Base-by-base conservation (phyloP, 2,888 invertebrate species). In the Graphium colonna region DNA sequence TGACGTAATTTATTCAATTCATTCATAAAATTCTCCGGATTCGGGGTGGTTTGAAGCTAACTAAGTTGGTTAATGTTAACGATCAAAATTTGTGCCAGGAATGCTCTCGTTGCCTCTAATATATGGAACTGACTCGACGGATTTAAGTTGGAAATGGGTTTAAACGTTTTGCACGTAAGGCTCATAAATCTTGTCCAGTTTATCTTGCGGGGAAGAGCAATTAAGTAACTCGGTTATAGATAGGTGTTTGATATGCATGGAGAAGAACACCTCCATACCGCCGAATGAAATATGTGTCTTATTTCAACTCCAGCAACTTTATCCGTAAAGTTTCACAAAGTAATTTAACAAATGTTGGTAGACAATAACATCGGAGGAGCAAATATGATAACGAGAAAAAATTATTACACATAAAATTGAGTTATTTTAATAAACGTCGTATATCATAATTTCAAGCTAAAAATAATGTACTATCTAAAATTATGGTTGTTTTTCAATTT, bases 101-200 rank as follows among this genome's bases (percentile, higher is more conserved):
- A 77, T 80, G 80, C 77, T 81, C 78, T 78, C 79, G 69, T 80
- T 73, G 73, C 74, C 79, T 77, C 82, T 87, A n/a, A n/a, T n/a
- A n/a, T n/a, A n/a, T n/a, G n/a, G n/a, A n/a, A n/a, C n/a, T n/a
- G n/a, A n/a, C n/a, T 89, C 77, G 84, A 83, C 79, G 87, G 86
- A 86, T 88, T 89, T 86, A 78, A 83, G 82, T 81, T 77, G n/a
- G n/a, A n/a, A n/a, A n/a, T n/a, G n/a, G n/a, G n/a, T n/a, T n/a
- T n/a, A n/a, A n/a, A n/a, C n/a, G 88, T 86, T 89, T 88, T 84
- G 88, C 88, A 88, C 86, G 88, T 82, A 82, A 82, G 79, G 72
- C 81, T 87, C 88, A 85, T 88, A 88, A 84, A 89, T 89, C 86
- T 87, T 86, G 79, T 76, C 82, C 81, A 63, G 77, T 82, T 82